Conservation (phyloP, 1,140 invertebrate genomes). For the Melitaea cinxia region DNA sequence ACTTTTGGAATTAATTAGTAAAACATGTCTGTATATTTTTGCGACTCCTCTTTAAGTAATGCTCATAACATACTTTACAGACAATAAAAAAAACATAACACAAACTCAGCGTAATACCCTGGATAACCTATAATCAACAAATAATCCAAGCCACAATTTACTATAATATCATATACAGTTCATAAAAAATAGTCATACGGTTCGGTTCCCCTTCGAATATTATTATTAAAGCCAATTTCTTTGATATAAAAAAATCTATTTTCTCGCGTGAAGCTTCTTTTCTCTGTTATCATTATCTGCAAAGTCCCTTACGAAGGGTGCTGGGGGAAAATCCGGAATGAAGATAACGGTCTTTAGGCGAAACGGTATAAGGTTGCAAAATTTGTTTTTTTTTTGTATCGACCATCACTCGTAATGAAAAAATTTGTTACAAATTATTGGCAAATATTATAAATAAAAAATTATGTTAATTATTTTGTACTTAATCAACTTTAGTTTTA, state of each 20-base stretch:
- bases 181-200: neutral
- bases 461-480: too few species aligned
- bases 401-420: too few species aligned
- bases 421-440: too few species aligned
- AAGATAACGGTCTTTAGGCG: neutral
- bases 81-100: too few species aligned
- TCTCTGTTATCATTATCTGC: slow-evolving; percentile 17
- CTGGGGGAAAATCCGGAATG: neutral
- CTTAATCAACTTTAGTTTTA: too few species aligned
- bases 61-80: too few species aligned
- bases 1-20: too few species aligned
- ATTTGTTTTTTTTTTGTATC: neutral
- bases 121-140: too few species aligned
- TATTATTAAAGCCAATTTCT: slow-evolving; percentile 17
- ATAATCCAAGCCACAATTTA: too few species aligned
- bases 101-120: too few species aligned
- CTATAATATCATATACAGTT: neutral
- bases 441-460: neutral
- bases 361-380: neutral
- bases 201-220: slow-evolving; percentile 1
- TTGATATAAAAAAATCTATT: slow-evolving; percentile 27
- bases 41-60: too few species aligned
- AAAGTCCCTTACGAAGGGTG: slow-evolving; percentile 4
- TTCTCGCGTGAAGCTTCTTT: slow-evolving; percentile 2
- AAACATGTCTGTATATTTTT: too few species aligned